Base-by-base conservation (phyloP, 2,797 vertebrate genomes). In the Phalanger gymnotis region DNA sequence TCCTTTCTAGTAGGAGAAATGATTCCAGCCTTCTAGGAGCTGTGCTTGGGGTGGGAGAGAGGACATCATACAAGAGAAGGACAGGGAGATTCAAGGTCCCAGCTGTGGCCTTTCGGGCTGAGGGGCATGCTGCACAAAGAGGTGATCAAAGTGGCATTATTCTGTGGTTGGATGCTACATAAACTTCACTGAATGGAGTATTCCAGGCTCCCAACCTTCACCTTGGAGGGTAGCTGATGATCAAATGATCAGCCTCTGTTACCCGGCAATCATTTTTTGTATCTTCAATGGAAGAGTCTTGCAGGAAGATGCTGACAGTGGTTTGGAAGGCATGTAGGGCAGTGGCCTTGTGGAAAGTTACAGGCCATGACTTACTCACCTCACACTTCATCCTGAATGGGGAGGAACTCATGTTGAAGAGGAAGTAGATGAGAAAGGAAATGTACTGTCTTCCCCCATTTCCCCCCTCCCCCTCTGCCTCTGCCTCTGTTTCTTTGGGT, bases 281-380 rank as follows among this genome's bases (percentile, higher is more conserved):
- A 61, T 53, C 91, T 58, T 81, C 31, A 22, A 14, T 14, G 14
- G 31, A 54, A 93, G 52, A 87, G 52, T 31, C 94, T 61, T 52
- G 11, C 22, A 40, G 54, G 81, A 25, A 92, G 93, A 66, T 90
- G 91, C 95, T 87, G 91, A 56, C 51, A 57, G 93, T 91, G 73
- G 73, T 56, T 87, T 30, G 57, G 92, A 66, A 40, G 47, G 19
- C 51, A 4, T 22, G 3, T 28, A 91, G 34, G 55, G 11, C 31
- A 93, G 92, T 52, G 91, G 89, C 95, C 56, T 30, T 47, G 81
- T 97, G 97, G 98, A 98, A 98, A 98, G 95, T 91, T 98, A 97
- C 97, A 96, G 94, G 31, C 55, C 3, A 90, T 57, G 55, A 31
- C 0, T 54, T 57, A 87, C 22, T 81, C 55, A 25, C 66, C 94